Evolutionary conservation across 2,888 invertebrate genomes (phyloP).

Genomic region (Drosophila paracracens): DNA sequence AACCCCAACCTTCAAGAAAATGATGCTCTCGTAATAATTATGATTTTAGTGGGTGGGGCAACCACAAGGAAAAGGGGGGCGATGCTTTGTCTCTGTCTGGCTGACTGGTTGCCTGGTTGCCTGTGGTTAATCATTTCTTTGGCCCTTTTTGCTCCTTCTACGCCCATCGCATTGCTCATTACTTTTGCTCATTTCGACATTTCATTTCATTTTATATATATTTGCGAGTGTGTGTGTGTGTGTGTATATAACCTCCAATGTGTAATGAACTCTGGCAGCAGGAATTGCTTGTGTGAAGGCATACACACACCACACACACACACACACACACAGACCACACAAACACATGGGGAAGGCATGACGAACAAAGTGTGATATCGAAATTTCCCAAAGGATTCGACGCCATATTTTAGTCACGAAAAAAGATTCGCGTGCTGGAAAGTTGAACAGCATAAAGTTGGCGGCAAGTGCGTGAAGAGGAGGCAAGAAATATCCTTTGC

Average conservation of each 20-base stretch:
- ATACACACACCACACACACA: conserved; percentile 41
- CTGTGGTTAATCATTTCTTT: conserved; percentile 70
- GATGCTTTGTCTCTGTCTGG: conserved; percentile 10
- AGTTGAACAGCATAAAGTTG: conserved; percentile 48
- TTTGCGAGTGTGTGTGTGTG: neutral
- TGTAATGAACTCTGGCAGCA: conserved; percentile 74
- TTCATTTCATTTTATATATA: conserved; percentile 57
- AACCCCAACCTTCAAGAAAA: conserved; percentile 28
- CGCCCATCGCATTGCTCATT: conserved; percentile 67
- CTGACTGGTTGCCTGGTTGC: conserved; percentile 5
- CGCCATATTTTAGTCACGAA: conserved; percentile 77
- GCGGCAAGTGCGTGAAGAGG: conserved; percentile 38
- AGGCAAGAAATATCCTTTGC: conserved; percentile 18
- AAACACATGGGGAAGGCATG: conserved; percentile 46
- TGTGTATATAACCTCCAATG: conserved; percentile 36
- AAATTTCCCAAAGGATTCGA: conserved; percentile 80
- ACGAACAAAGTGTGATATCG: conserved; percentile 79
- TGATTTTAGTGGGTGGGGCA: conserved; percentile 48
- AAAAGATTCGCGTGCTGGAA: conserved; percentile 71
- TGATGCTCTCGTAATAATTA: conserved; percentile 71
- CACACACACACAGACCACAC: conserved; percentile 25
- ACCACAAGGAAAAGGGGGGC: conserved; percentile 3
- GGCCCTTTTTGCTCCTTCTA: conserved; percentile 17
- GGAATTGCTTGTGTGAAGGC: conserved; percentile 35
- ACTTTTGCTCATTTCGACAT: conserved; percentile 78